Evolutionary conservation across 2,888 invertebrate genomes (phyloP).

Genomic region (Schrankia costaestrigalis): DNA sequence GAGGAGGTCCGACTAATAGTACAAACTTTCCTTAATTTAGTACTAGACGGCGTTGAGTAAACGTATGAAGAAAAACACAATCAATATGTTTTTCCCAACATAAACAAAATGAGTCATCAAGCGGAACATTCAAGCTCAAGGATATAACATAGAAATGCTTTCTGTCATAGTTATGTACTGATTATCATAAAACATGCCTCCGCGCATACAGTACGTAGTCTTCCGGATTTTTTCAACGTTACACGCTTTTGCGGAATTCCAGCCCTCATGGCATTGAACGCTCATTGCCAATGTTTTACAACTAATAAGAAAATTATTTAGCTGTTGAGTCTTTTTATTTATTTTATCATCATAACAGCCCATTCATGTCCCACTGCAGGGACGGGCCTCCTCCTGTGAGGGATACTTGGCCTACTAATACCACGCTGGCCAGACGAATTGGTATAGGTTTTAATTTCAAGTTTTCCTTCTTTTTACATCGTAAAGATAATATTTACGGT

Average conservation of each 20-base stretch:
- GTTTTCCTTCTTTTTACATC: too few species aligned
- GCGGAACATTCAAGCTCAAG: slow-evolving; percentile 40
- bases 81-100: too few species aligned
- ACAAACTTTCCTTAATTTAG: too few species aligned
- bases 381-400: too few species aligned
- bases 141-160: slow-evolving; percentile 72
- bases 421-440: too few species aligned
- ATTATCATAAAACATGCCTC: slow-evolving; percentile 69
- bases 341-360: neutral
- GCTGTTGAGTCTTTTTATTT: slow-evolving; percentile 4
- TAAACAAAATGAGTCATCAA: neutral
- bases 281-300: slow-evolving; percentile 42
- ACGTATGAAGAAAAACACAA: too few species aligned
- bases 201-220: slow-evolving; percentile 40
- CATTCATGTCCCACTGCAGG: neutral
- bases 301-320: slow-evolving; percentile 30
- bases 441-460: too few species aligned
- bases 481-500: too few species aligned
- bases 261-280: slow-evolving; percentile 52
- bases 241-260: slow-evolving; percentile 44
- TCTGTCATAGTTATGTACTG: slow-evolving; percentile 55
- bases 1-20: too few species aligned
- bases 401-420: too few species aligned
- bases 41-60: too few species aligned
- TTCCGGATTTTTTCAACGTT: slow-evolving; percentile 63